Conservation (phyloP, 1,140 invertebrate genomes). For the Tetramorium parvispinum region DNA sequence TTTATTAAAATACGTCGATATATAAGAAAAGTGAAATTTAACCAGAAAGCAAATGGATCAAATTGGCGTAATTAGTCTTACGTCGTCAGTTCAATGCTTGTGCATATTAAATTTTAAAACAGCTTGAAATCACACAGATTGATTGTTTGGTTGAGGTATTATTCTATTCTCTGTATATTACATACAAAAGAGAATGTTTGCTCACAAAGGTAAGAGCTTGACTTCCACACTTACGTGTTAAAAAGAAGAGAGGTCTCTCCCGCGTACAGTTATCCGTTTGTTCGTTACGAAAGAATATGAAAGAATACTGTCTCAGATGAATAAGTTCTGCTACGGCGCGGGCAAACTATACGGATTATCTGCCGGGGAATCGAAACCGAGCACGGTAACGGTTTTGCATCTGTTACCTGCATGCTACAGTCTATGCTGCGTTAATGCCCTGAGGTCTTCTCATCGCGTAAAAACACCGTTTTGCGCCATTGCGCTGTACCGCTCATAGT, state of each 20-base stretch:
- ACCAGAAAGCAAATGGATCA: not conserved
- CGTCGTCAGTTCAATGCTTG: not conserved
- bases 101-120: not conserved
- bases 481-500: not conserved
- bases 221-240: not conserved
- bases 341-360: slow-evolving; percentile 53
- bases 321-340: slow-evolving; percentile 36
- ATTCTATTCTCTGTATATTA: not conserved
- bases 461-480: slow-evolving; percentile 44
- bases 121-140: slow-evolving; percentile 1
- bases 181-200: not conserved
- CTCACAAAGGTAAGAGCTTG: not conserved
- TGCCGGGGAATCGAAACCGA: slow-evolving; percentile 38
- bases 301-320: slow-evolving; percentile 32
- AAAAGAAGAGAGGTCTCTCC: not conserved
- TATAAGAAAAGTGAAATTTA: not conserved
- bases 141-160: slow-evolving; percentile 1
- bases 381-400: slow-evolving; percentile 62
- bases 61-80: not conserved
- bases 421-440: slow-evolving; percentile 38
- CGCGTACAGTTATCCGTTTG: slow-evolving; percentile 35
- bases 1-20: not conserved
- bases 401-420: slow-evolving; percentile 48
- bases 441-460: slow-evolving; percentile 14
- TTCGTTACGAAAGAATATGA: not conserved